Evolutionary conservation across 1,140 invertebrate genomes (phyloP).

Genomic region (Pantala flavescens): DNA sequence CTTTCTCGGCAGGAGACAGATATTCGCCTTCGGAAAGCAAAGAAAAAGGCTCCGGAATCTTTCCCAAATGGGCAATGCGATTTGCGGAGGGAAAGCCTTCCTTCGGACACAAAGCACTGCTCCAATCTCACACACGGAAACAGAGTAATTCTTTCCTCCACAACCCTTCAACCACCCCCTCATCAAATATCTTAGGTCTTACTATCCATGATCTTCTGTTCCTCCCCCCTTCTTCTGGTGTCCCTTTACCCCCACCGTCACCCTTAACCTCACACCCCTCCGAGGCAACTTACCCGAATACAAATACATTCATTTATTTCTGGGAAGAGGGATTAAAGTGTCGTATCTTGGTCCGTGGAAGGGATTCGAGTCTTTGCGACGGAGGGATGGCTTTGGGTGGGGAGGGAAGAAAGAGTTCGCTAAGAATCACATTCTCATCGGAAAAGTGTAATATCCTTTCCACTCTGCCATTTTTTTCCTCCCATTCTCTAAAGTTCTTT

Average conservation of each 20-base stretch:
- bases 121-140: background rate
- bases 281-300: background rate
- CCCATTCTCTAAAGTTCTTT: too few relatives aligned
- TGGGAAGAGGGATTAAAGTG: background rate
- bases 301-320: conserved; percentile 10
- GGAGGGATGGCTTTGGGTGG: background rate
- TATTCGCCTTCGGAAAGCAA: background rate
- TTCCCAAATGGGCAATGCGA: conserved; percentile 4
- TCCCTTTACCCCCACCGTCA: too few relatives aligned
- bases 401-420: background rate
- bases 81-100: background rate
- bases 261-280: too few relatives aligned
- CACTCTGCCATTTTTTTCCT: too few relatives aligned
- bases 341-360: background rate
- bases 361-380: background rate
- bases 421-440: too few relatives aligned
- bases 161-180: background rate
- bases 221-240: background rate
- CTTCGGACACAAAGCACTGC: background rate
- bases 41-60: background rate
- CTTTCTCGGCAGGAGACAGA: too few relatives aligned
- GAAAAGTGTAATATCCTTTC: too few relatives aligned
- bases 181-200: background rate
- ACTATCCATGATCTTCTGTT: background rate
- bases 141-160: background rate